phyloP scores from a whole-genome alignment of 2,113 vertebrate species.

The Chloropsis hardwickii region DNA sequence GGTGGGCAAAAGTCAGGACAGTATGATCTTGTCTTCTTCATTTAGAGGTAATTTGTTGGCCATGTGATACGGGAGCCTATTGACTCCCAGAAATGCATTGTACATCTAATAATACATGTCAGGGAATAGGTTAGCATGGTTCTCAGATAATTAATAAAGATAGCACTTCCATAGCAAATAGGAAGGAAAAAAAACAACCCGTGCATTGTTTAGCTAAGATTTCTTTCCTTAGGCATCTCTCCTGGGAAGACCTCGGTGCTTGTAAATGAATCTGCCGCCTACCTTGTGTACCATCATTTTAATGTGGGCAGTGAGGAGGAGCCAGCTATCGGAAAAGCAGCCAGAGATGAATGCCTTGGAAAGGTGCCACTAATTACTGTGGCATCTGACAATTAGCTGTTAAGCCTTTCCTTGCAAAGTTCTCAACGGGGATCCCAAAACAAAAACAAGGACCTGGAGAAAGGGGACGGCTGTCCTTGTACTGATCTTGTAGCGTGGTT shows the following conservation, averaged over 20 bases:
- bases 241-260: background rate
- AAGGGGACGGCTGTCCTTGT: background rate
- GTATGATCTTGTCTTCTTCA: background rate
- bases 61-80: rapidly evolving
- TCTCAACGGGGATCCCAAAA: background rate
- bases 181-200: background rate
- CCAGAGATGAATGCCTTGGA: slow-evolving; percentile 21
- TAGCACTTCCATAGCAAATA: background rate
- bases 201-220: background rate
- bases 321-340: background rate
- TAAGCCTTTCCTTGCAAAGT: slow-evolving; percentile 4
- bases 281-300: slow-evolving; percentile 21
- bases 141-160: background rate
- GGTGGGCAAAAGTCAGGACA: background rate
- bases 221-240: slow-evolving; percentile 35
- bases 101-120: background rate
- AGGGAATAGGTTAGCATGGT: background rate
- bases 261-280: slow-evolving; percentile 6
- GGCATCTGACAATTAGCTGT: slow-evolving; percentile 21
- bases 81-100: background rate
- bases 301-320: slow-evolving; percentile 6
- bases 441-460: background rate
- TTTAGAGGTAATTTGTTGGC: background rate
- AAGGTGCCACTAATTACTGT: slow-evolving; percentile 44
- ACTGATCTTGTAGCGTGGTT: background rate